These are phyloP conservation scores for Ctenochaetus hawaiiensis DNA, from an alignment of 2,797 vertebrate species.

Conservation along the genomic window DNA sequence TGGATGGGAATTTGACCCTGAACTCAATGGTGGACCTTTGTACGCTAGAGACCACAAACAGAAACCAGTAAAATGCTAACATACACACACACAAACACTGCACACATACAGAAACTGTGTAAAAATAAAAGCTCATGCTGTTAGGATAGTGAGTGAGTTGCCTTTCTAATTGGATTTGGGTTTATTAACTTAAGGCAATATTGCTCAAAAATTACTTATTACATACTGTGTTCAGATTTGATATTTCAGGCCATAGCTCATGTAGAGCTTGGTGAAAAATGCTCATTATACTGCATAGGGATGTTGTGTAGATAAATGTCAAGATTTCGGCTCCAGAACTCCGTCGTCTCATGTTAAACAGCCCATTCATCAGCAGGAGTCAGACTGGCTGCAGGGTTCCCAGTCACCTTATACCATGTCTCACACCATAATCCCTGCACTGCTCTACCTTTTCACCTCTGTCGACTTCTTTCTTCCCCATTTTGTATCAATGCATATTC, in stretches of 20 bases:
- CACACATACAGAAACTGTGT: slow-evolving; percentile 19
- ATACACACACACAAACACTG: slow-evolving; percentile 15
- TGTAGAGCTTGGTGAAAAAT: background rate
- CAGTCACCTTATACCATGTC: slow-evolving; percentile 80
- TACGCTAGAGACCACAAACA: slow-evolving; percentile 34
- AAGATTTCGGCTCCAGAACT: slow-evolving; percentile 23
- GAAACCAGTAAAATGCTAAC: slow-evolving; percentile 43
- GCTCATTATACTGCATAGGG: background rate
- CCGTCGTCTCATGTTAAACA: slow-evolving; percentile 42
- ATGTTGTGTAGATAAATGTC: slow-evolving; percentile 38
- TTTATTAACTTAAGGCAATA: background rate
- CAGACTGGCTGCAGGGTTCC: slow-evolving; percentile 75
- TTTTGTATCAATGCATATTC: slow-evolving; percentile 29
- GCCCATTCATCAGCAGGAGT: slow-evolving; percentile 74
- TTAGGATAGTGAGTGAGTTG: slow-evolving; percentile 25
- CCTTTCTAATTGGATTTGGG: slow-evolving; percentile 2
- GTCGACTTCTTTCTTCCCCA: slow-evolving; percentile 23
- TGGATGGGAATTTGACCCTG: slow-evolving; percentile 64
- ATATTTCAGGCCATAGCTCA: background rate
- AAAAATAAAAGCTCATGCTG: slow-evolving; percentile 53
- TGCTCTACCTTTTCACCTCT: slow-evolving; percentile 29
- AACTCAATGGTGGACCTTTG: slow-evolving; percentile 63
- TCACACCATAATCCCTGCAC: slow-evolving; percentile 71
- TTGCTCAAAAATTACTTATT: background rate
- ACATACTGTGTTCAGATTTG: slow-evolving; percentile 6